phyloP scores from a whole-genome alignment of 2,797 vertebrate species.

The Peromyscus eremicus region DNA sequence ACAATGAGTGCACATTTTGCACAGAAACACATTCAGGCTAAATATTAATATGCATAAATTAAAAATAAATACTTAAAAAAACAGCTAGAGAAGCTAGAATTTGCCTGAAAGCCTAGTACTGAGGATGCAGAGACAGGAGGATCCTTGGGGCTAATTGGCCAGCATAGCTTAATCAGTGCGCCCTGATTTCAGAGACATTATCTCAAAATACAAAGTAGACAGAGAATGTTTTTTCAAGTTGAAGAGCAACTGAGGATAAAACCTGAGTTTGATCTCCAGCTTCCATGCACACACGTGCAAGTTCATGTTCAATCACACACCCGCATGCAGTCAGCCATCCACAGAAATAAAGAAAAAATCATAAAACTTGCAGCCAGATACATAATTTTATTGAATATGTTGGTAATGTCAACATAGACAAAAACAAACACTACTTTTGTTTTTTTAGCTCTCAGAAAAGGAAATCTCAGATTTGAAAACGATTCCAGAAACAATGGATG shows the following conservation, averaged over 20 bases:
- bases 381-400: background rate
- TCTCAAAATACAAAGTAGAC: background rate
- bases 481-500: background rate
- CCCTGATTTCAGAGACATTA: background rate
- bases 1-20: background rate
- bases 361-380: constrained; percentile 9
- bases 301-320: no score
- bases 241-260: background rate
- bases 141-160: background rate
- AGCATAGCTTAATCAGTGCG: background rate
- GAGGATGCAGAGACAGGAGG: background rate
- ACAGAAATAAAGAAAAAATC: background rate
- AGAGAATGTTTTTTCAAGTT: background rate
- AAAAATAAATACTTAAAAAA: background rate
- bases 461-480: background rate
- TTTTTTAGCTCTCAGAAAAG: background rate
- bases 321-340: background rate
- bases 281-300: no score
- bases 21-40: background rate
- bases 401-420: background rate
- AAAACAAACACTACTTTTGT: background rate
- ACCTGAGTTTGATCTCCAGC: background rate
- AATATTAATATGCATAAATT: background rate
- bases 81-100: background rate
- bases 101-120: background rate